Base-by-base conservation (phyloP, 2,888 invertebrate species). In the Volucella inflata region DNA sequence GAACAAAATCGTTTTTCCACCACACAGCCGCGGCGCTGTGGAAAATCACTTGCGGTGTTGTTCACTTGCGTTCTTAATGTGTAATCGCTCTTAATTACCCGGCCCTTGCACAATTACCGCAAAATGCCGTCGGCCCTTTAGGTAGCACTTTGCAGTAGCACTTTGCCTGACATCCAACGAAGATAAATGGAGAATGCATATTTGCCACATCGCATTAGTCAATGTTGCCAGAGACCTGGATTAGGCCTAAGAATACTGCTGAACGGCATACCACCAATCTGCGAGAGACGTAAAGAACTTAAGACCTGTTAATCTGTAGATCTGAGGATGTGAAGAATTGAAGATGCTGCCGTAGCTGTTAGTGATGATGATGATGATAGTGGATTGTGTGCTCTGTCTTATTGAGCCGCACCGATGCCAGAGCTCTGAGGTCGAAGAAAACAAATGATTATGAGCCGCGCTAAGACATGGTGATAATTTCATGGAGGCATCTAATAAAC, bases 161-260 rank as follows among this genome's bases (percentile, higher is more conserved):
- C 81, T 81, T 87, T 87, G 51, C 72, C 77, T 87, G 85, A 81
- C 85, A 87, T 77, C 72, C 85, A 74, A 80, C 80, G 72, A 87
- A 87, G 85, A 87, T 87, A 74, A 87, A 87, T 87, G 85, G 81
- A 87, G 85, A 87, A 87, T 81, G 85, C 85, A 87, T 87, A 87
- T 81, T 87, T 81, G 85, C 85, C 81, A 81, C 81, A 81, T 87
- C 85, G 55, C 85, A 87, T 87, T 80, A 87, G 85, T 87, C 77
- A 81, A 76, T 76, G 85, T 62, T 85, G 80, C 42, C 44, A 12
- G 67, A 53, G 53, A 65, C 71, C 65, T 21, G 46, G 65, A 71
- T 81, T 65, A 64, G 59, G 21, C 42, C 44, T 70, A 38, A 30
- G 36, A 10, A 2, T 11, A 68, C 48, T 42, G 48, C 42, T 42